Evolutionary conservation across 2,888 invertebrate genomes (phyloP).

Genomic region (Plusia festucae): DNA sequence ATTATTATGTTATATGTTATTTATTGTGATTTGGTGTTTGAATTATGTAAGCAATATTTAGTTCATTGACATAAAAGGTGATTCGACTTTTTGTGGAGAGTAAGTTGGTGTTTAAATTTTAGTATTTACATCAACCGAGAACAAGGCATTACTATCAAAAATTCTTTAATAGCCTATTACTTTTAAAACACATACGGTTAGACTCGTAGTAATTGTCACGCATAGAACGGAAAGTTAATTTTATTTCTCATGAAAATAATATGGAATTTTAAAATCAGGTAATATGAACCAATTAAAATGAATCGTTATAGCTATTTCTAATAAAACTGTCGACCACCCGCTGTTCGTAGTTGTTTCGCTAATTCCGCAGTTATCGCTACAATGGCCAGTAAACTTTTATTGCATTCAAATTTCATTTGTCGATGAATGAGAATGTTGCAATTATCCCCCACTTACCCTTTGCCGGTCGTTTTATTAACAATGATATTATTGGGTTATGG

Average conservation of each 20-base stretch:
- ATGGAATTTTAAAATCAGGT: slow-evolving; percentile 10
- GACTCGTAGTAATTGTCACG: not conserved
- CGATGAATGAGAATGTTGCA: slow-evolving; percentile 60
- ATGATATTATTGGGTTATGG: slow-evolving; percentile 46
- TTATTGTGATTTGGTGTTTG: no score
- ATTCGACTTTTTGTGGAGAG: no score
- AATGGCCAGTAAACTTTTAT: slow-evolving; percentile 57
- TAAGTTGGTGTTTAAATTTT: not conserved
- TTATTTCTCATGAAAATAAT: not conserved
- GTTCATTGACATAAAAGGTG: no score
- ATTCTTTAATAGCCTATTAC: not conserved
- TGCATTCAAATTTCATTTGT: slow-evolving; percentile 60
- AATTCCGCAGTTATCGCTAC: slow-evolving; percentile 45
- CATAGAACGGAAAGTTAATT: not conserved
- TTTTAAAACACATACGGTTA: not conserved
- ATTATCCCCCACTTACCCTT: slow-evolving; percentile 64
- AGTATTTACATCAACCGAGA: not conserved
- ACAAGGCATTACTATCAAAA: no score
- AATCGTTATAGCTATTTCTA: slow-evolving; percentile 33
- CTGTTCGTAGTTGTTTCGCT: slow-evolving; percentile 25
- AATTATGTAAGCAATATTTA: not conserved
- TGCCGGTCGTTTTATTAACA: slow-evolving; percentile 42
- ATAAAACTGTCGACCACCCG: slow-evolving; percentile 28
- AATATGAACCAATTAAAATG: slow-evolving; percentile 25
- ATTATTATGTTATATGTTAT: no score